These are phyloP conservation scores for Tigriopus japonicus DNA, from an alignment of 1,140 invertebrate species.

Conservation along the genomic window DNA sequence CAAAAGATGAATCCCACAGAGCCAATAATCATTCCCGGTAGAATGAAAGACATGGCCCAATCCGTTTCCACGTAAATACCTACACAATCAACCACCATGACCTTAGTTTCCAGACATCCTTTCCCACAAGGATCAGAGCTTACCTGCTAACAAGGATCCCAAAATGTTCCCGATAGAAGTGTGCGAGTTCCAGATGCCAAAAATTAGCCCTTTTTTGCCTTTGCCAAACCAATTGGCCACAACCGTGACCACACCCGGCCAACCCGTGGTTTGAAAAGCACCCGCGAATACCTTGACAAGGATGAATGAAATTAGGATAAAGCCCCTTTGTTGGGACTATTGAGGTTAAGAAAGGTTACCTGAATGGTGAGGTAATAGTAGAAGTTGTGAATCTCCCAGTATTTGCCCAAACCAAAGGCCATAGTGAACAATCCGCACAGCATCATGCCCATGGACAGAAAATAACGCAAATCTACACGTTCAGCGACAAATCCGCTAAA, in stretches of 20 bases:
- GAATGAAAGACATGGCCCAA: slow-evolving; percentile 80
- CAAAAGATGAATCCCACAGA: slow-evolving; percentile 56
- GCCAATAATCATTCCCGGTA: slow-evolving; percentile 71
- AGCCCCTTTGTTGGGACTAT: not conserved
- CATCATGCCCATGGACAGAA: slow-evolving; percentile 73
- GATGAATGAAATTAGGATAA: not conserved
- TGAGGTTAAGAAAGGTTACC: slow-evolving; percentile 31
- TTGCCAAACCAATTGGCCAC: slow-evolving; percentile 93
- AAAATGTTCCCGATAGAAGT: slow-evolving; percentile 88
- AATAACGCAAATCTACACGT: slow-evolving; percentile 71
- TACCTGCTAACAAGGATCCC: slow-evolving; percentile 35
- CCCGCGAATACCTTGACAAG: slow-evolving; percentile 48
- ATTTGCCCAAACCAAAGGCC: slow-evolving; percentile 68
- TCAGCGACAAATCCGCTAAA: slow-evolving; percentile 72
- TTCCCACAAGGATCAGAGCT: slow-evolving; percentile 22
- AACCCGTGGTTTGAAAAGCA: slow-evolving; percentile 71
- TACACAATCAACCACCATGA: too few species aligned
- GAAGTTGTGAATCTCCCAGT: slow-evolving; percentile 59
- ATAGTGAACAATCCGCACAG: slow-evolving; percentile 67
- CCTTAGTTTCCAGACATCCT: too few species aligned
- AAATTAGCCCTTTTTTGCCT: slow-evolving; percentile 66
- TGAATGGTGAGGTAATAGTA: slow-evolving; percentile 70
- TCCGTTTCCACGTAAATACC: slow-evolving; percentile 59
- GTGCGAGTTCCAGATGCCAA: slow-evolving; percentile 89
- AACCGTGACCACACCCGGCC: slow-evolving; percentile 79